phyloP scores from a whole-genome alignment of 1,140 invertebrate species.

The Cydia strobilella region DNA sequence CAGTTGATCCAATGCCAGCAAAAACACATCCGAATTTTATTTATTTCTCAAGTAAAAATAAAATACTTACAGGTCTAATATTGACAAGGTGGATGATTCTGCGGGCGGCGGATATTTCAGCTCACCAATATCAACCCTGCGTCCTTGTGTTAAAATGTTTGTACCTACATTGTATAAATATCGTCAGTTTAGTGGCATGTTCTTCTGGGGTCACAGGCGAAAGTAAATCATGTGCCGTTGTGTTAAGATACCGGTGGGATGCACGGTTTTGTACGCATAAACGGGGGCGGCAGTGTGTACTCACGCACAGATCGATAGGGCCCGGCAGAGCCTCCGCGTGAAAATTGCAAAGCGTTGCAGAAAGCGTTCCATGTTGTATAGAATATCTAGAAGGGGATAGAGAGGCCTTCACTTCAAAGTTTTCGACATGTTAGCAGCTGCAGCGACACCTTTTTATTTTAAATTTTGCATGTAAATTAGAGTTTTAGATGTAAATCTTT shows the following conservation, averaged over 20 bases:
- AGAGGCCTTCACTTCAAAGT: background rate
- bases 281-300: constrained; percentile 72
- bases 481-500: background rate
- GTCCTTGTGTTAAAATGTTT: constrained; percentile 8
- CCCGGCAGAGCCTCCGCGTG: constrained; percentile 61
- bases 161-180: background rate
- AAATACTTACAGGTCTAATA: background rate
- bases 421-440: background rate
- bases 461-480: background rate
- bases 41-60: background rate
- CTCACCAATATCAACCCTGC: background rate
- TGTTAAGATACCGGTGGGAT: background rate
- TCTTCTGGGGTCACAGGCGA: background rate
- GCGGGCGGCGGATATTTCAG: constrained; percentile 4
- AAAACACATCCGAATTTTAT: background rate
- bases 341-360: constrained; percentile 73
- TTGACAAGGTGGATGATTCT: constrained; percentile 7
- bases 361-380: constrained; percentile 47
- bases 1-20: background rate
- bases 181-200: background rate
- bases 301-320: constrained; percentile 72
- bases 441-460: background rate
- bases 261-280: constrained; percentile 49
- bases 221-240: background rate
- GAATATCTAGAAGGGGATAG: constrained; percentile 29